Base-by-base conservation (phyloP, 2,888 invertebrate species). In the Fragum fragum region DNA sequence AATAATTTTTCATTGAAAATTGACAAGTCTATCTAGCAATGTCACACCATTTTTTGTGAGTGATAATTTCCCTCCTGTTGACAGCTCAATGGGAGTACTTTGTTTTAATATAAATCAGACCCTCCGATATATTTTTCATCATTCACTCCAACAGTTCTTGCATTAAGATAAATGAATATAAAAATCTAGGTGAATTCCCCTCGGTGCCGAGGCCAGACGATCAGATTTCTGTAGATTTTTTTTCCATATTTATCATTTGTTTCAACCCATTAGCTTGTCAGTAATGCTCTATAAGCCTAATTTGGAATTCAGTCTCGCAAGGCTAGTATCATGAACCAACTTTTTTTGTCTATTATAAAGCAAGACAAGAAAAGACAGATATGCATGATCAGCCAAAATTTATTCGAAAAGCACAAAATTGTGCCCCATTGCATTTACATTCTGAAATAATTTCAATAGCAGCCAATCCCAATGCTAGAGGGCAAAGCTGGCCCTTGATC, bases 211-310 rank as follows among this genome's bases (percentile, higher is more conserved):
- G 61, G 18, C 32, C 32, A 61, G 61, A 61, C 61, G 26, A 11
- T 61, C 29, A 26, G 32, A 61, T 61, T 61, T 28, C 61, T 3
- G 18, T 32, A 32, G 61, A 61, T 23, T 61, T 61, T 32, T 59
- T 61, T 61, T 32, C 61, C 61, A 61, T 61, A 61, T 61, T 23
- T 61, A 61, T 61, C 29, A 61, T 61, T 61, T 61, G 61, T 61
- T 61, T 61, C 61, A 61, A 61, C 18, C 61, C 61, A 61, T 61
- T 61, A 61, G 32, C 32, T 61, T 61, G 61, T 61, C 61, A 61
- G 26, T 28, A 61, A n/a, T 28, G 61, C 32, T 26, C 29, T 61
- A 61, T 61, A 23, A 18, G 57, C 61, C 26, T 61, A n/a, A 61
- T 61, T 61, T 23, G 23, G 26, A 18, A 61, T 61, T 61, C 61